These are phyloP conservation scores for Proteles cristata DNA, from an alignment of 2,113 vertebrate species.

Conservation along the genomic window DNA sequence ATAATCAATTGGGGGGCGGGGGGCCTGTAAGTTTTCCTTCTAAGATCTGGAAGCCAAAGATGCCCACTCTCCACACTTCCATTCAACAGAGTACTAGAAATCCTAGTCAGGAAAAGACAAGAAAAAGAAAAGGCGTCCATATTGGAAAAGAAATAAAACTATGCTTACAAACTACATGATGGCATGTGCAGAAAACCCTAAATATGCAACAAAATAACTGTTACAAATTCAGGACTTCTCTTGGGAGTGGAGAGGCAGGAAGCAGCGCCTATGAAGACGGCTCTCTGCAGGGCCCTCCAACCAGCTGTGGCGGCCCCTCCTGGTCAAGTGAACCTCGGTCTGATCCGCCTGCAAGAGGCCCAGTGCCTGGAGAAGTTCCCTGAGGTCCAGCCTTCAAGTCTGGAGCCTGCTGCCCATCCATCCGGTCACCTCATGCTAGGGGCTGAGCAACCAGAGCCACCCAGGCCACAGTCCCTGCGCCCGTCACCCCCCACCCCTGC, in stretches of 20 bases:
- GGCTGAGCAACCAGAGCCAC: background rate
- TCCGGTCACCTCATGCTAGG: conserved; percentile 91
- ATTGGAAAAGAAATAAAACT: background rate
- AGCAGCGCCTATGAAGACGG: conserved; percentile 92
- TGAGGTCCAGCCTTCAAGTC: conserved; percentile 98
- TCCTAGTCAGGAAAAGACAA: background rate
- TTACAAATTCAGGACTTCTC: too few relatives aligned
- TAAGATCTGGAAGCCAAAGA: background rate
- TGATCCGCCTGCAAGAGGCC: conserved; percentile 97
- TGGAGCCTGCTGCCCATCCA: conserved; percentile 97
- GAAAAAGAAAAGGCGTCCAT: background rate
- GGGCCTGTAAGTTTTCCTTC: background rate
- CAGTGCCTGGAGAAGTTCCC: conserved; percentile 99
- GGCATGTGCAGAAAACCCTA: background rate
- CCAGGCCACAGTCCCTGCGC: too few relatives aligned
- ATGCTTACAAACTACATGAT: background rate
- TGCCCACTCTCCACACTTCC: background rate
- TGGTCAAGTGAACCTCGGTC: conserved; percentile 99
- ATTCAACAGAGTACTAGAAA: background rate
- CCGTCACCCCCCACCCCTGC: background rate
- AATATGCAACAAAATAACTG: background rate
- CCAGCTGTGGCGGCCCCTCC: conserved; percentile 95
- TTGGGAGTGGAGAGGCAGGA: too few relatives aligned
- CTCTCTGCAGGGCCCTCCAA: conserved; percentile 98
- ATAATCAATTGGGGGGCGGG: background rate